A percentile compares a stretch with the other conserved stretches of the same genome.
phyloP scores from a whole-genome alignment of 1,140 invertebrate genomes.

The Diabrotica virgifera region DNA sequence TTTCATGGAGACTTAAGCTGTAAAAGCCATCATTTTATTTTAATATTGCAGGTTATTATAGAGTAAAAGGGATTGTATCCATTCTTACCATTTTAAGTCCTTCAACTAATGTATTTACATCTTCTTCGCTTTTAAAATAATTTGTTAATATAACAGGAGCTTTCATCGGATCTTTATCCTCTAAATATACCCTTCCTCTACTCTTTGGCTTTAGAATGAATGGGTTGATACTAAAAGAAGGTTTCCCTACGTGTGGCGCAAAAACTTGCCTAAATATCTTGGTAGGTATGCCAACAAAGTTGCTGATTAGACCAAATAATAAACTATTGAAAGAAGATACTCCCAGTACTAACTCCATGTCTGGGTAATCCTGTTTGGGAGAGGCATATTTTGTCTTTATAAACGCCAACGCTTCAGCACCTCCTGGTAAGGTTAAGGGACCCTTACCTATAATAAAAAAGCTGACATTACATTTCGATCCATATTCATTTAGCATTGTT shows the following conservation, averaged over 20 bases:
- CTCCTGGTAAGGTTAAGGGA: slow-evolving; percentile 82
- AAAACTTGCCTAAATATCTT: slow-evolving; percentile 61
- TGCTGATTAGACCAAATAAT: slow-evolving; percentile 62
- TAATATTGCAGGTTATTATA: not conserved
- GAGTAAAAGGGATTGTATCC: not conserved
- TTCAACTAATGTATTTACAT: slow-evolving; percentile 65
- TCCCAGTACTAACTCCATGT: slow-evolving; percentile 76
- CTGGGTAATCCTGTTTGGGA: slow-evolving; percentile 54
- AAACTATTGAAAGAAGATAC: slow-evolving; percentile 70
- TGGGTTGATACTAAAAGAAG: slow-evolving; percentile 64
- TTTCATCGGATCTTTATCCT: slow-evolving; percentile 65
- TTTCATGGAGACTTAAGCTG: too few relatives aligned
- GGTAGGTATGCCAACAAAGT: slow-evolving; percentile 63
- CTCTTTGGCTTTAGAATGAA: slow-evolving; percentile 73
- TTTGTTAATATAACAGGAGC: slow-evolving; percentile 75
- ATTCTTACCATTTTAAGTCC: slow-evolving; percentile 66
- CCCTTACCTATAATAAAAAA: slow-evolving; percentile 59
- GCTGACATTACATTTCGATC: too few relatives aligned
- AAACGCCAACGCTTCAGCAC: slow-evolving; percentile 71
- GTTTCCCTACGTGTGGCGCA: slow-evolving; percentile 49
- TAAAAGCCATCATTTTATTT: not conserved
- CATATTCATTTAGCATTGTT: too few relatives aligned
- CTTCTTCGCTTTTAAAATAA: slow-evolving; percentile 67
- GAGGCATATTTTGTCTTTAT: slow-evolving; percentile 54
- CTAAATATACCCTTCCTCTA: slow-evolving; percentile 64